Conservation (phyloP, 2,888 invertebrate genomes). For the Timema podura region DNA sequence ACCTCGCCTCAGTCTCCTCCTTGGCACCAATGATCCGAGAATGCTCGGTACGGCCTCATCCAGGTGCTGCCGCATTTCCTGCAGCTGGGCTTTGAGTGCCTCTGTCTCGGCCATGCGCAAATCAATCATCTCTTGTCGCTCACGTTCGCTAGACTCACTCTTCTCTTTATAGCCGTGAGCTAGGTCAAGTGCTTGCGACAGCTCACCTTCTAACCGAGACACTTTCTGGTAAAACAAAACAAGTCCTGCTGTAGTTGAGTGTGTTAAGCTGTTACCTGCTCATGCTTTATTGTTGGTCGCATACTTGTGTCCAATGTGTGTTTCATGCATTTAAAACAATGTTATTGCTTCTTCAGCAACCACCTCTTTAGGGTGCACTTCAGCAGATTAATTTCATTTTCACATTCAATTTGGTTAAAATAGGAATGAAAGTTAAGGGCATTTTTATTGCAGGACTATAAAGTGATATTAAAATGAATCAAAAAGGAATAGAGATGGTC, state of each 20-base stretch:
- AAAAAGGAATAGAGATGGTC: no score
- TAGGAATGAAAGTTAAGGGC: no score
- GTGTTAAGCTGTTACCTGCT: no score
- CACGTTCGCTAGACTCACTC: constrained; percentile 52
- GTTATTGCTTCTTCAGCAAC: no score
- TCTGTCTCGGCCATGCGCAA: constrained; percentile 34
- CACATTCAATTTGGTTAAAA: no score
- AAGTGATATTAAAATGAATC: no score
- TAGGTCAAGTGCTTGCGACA: constrained; percentile 65
- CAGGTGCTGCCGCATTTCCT: constrained; percentile 38
- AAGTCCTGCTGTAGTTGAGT: neutral
- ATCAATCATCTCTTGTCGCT: constrained; percentile 48
- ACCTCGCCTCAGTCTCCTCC: neutral
- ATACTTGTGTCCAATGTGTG: no score
- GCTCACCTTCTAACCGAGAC: constrained; percentile 63
- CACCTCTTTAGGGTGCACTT: no score
- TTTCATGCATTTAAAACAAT: no score
- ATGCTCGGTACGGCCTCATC: constrained; percentile 34
- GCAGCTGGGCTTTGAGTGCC: constrained; percentile 42
- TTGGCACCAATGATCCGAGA: neutral
- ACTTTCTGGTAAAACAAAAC: constrained; percentile 45
- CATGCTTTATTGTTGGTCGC: no score
- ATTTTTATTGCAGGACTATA: no score
- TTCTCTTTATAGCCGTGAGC: constrained; percentile 66
- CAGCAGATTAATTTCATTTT: no score